Conservation (phyloP, 2,888 invertebrate genomes). For the Trichopria drosophilae region DNA sequence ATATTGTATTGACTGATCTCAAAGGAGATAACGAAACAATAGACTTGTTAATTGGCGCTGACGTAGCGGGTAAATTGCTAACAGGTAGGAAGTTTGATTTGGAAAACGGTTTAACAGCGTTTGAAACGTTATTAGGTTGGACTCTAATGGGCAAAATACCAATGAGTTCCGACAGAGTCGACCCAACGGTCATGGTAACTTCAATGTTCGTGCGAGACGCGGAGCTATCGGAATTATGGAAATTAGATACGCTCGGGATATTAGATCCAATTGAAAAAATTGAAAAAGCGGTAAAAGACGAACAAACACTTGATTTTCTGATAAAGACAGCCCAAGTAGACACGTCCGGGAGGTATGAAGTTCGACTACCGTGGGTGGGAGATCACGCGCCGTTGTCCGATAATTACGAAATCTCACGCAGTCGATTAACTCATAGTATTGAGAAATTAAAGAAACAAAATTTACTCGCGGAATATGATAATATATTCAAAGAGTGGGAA, state of each 20-base stretch:
- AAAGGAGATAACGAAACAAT: slow-evolving; percentile 16
- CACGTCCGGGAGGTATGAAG: slow-evolving; percentile 42
- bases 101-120: slow-evolving; percentile 3
- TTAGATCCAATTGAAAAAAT: slow-evolving; percentile 35
- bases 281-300: slow-evolving; percentile 20
- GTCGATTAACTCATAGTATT: slow-evolving; percentile 35
- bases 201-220: slow-evolving; percentile 23
- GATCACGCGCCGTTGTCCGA: slow-evolving; percentile 40
- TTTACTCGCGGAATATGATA: slow-evolving; percentile 31
- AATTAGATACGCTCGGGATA: slow-evolving; percentile 41
- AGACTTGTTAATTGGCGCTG: slow-evolving; percentile 36
- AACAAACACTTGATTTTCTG: slow-evolving; percentile 33
- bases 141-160: slow-evolving; percentile 26
- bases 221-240: slow-evolving; percentile 39
- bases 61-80: slow-evolving; percentile 35
- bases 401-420: slow-evolving; percentile 39
- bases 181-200: not conserved
- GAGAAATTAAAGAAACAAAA: slow-evolving; percentile 33
- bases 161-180: not conserved
- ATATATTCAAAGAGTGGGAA: slow-evolving; percentile 38
- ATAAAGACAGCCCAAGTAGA: slow-evolving; percentile 32
- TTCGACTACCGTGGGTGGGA: slow-evolving; percentile 45
- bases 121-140: slow-evolving; percentile 14
- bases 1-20: slow-evolving; percentile 21
- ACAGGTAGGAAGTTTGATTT: slow-evolving; percentile 30